Percentiles rank a stretch among this genome's conserved stretches.
These are phyloP conservation scores for Campylorhamphus procurvoides DNA, from an alignment of 2,113 vertebrate species.

Conservation along the genomic window DNA sequence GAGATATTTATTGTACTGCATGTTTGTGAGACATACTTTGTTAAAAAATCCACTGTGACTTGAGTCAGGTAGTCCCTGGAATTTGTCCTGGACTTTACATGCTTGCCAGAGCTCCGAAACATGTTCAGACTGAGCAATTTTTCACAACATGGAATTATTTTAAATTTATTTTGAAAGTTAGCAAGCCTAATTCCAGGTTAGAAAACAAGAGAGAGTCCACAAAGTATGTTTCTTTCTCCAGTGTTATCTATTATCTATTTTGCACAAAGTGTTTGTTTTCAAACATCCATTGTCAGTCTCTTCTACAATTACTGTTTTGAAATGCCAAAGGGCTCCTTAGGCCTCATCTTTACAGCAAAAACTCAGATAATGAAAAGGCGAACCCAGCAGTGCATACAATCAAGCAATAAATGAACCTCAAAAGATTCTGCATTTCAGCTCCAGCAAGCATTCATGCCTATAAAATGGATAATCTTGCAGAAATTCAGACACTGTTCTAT, in stretches of 20 bases:
- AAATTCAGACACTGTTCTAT: neutral
- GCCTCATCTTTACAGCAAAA: slow-evolving; percentile 31
- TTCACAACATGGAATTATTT: neutral
- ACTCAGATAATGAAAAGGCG: slow-evolving; percentile 41
- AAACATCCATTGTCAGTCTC: slow-evolving; percentile 3
- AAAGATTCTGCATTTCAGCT: slow-evolving; percentile 40
- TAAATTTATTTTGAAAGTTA: slow-evolving; percentile 6
- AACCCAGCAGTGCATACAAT: neutral
- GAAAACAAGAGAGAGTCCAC: neutral
- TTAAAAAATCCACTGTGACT: neutral
- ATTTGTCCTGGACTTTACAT: neutral
- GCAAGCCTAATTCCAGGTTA: neutral
- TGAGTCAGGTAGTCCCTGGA: neutral
- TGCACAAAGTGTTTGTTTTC: slow-evolving; percentile 34
- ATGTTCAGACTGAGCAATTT: neutral
- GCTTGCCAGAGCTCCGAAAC: neutral
- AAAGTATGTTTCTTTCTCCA: neutral
- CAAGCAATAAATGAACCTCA: slow-evolving; percentile 61
- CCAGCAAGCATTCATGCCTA: slow-evolving; percentile 9
- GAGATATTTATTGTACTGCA: neutral
- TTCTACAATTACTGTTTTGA: slow-evolving; percentile 35
- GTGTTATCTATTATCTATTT: slow-evolving; percentile 9
- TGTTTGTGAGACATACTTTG: neutral
- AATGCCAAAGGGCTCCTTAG: slow-evolving; percentile 55
- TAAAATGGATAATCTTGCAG: slow-evolving; percentile 41